phyloP scores from a whole-genome alignment of 1,140 invertebrate species.

The Oncopeltus fasciatus region DNA sequence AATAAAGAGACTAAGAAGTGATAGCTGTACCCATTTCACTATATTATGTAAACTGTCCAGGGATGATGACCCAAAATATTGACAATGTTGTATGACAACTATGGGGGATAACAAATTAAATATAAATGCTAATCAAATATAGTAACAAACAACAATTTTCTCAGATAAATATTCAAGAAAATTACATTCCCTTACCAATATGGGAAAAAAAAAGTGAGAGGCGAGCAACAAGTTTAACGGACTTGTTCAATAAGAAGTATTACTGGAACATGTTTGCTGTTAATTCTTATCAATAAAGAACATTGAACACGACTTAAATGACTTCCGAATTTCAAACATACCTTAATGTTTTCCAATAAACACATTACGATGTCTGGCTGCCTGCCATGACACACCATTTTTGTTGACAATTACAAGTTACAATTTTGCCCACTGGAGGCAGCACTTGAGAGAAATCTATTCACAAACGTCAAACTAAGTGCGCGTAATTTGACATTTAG shows the following conservation, averaged over 20 bases:
- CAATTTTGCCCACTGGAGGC: not conserved
- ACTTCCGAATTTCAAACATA: slow-evolving; percentile 9
- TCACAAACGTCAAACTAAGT: not conserved
- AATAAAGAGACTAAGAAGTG: too few species aligned
- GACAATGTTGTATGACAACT: not conserved
- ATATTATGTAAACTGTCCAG: slow-evolving; percentile 3
- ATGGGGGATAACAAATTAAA: not conserved
- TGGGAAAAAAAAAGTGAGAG: slow-evolving; percentile 7
- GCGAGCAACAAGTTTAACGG: slow-evolving; percentile 3
- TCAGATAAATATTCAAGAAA: not conserved
- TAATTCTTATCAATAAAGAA: not conserved
- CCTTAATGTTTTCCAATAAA: slow-evolving; percentile 19
- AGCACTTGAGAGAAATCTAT: not conserved
- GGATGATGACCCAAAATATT: not conserved
- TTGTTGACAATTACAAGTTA: slow-evolving; percentile 21
- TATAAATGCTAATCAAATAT: too few species aligned
- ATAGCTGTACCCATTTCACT: not conserved
- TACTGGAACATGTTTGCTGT: not conserved
- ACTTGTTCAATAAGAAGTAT: not conserved
- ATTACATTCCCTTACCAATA: slow-evolving; percentile 3
- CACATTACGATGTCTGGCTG: slow-evolving; percentile 20
- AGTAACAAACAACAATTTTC: not conserved
- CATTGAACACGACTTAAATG: not conserved
- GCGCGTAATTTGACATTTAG: too few species aligned
- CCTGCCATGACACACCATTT: slow-evolving; percentile 22